Evolutionary conservation across 2,113 vertebrate species (phyloP), one percentile per base, ranked within the genome.

Genomic region (Lophotis ruficrista): DNA sequence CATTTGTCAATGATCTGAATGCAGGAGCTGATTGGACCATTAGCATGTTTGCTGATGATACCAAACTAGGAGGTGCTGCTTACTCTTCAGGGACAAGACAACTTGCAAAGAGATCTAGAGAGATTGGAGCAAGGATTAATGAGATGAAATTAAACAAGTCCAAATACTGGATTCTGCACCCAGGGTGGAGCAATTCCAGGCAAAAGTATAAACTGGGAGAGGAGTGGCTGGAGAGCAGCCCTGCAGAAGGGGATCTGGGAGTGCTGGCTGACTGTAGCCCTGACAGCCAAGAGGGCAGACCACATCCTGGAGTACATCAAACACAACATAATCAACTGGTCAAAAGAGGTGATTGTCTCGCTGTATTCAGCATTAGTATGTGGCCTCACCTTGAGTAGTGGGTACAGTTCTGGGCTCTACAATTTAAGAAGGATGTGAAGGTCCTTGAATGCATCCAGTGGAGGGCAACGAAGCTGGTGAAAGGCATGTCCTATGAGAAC

Each of bases 161-260:
- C 45, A 77, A 77, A 24, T 50, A 1, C 27, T 2, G 2, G 45
- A 51, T 62, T 33, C 28, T 78, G 21, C 22, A 41, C 17, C 23
- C 41, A 1, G 28, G 35, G 14, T 0, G 1, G 22, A 51, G 30
- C 30, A 78, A 41, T 3, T 2, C 12, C 3, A 1, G 22, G 14
- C 16, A 62, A 22, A 62, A 15, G 35, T 25, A 33, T 10, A 33
- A 20, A 33, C 2, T 51, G 9, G n/a, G 17, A 62, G 22, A 33
- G 22, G 28, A 51, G 7, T 15, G 12, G 54, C 24, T 43, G 53
- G 17, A 43, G 30, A 25, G 16, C 12, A 57, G 41, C 38, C 9
- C 24, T 57, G 31, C 38, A 38, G 38, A 38, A 38, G 38, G 38
- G 38, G 38, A 38, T 38, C 11, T 38, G 38, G 38, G 38, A 38